Conservation (phyloP, 2,797 vertebrate species). For the Aeoliscus strigatus region DNA sequence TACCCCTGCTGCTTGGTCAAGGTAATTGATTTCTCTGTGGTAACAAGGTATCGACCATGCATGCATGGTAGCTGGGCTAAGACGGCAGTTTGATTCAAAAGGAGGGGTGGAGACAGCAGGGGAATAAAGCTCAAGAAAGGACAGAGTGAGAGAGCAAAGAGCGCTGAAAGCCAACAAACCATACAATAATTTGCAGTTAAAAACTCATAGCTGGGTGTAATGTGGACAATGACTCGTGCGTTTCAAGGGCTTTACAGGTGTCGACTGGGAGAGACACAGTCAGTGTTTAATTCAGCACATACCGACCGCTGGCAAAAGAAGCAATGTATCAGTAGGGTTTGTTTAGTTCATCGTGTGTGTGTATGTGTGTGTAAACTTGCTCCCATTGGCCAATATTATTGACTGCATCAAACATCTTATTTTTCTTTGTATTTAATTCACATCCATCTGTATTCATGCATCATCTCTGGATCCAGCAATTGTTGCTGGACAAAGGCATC, state of each 20-base stretch:
- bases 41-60: constrained; percentile 81
- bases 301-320: too few species aligned
- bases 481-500: too few species aligned
- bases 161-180: constrained; percentile 48
- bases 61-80: constrained; percentile 61
- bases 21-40: constrained; percentile 81
- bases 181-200: constrained; percentile 53
- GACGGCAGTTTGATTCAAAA: constrained; percentile 67
- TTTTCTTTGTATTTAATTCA: too few species aligned
- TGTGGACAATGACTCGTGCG: constrained; percentile 35
- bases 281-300: constrained; percentile 39
- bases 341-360: too few species aligned
- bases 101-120: constrained; percentile 44
- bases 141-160: constrained; percentile 27
- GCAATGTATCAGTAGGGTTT: too few species aligned
- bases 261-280: too few species aligned
- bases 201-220: constrained; percentile 28
- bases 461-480: too few species aligned
- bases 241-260: constrained; percentile 21
- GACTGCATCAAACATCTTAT: too few species aligned
- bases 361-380: too few species aligned
- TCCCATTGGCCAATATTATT: too few species aligned
- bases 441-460: too few species aligned
- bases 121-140: constrained; percentile 32
- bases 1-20: constrained; percentile 71